These are phyloP conservation scores for Perizoma affinitatum DNA, from an alignment of 2,888 invertebrate genomes.

Conservation along the genomic window DNA sequence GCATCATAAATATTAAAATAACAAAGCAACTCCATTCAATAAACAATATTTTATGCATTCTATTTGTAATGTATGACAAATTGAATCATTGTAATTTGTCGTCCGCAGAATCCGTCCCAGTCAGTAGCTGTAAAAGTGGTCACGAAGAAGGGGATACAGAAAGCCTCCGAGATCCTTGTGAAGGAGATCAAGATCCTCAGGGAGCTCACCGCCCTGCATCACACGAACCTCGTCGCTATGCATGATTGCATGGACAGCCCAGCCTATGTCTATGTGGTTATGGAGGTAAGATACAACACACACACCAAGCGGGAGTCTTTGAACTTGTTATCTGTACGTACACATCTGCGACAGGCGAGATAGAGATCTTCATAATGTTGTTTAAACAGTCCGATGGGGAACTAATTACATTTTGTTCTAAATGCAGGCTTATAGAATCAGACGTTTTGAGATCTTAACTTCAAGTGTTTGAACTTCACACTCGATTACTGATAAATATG, in stretches of 20 bases:
- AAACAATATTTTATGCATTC: too few species aligned
- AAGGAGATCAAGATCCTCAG: constrained; percentile 99
- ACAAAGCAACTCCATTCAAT: neutral
- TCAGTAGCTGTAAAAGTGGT: constrained; percentile 99
- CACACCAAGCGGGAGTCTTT: constrained; percentile 1
- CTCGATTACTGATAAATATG: too few species aligned
- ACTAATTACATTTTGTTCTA: neutral
- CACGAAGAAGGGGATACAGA: constrained; percentile 98
- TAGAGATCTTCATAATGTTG: neutral
- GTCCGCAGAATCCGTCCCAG: constrained; percentile 89
- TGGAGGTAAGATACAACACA: constrained; percentile 91
- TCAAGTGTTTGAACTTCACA: too few species aligned
- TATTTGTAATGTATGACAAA: constrained; percentile 1
- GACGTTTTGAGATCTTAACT: too few species aligned
- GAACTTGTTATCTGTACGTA: neutral
- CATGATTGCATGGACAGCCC: constrained; percentile 98
- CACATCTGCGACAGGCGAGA: too few species aligned
- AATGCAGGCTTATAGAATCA: too few species aligned
- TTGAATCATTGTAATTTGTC: constrained; percentile 11
- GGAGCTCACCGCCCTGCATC: constrained; percentile 98
- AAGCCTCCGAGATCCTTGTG: constrained; percentile 97
- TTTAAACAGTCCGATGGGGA: neutral
- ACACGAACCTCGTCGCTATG: constrained; percentile 99
- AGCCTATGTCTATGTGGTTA: constrained; percentile 97
- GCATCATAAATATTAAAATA: neutral